Conservation (phyloP, 35 echinoderm and acorn worm species). For the Ptychodera flava region DNA sequence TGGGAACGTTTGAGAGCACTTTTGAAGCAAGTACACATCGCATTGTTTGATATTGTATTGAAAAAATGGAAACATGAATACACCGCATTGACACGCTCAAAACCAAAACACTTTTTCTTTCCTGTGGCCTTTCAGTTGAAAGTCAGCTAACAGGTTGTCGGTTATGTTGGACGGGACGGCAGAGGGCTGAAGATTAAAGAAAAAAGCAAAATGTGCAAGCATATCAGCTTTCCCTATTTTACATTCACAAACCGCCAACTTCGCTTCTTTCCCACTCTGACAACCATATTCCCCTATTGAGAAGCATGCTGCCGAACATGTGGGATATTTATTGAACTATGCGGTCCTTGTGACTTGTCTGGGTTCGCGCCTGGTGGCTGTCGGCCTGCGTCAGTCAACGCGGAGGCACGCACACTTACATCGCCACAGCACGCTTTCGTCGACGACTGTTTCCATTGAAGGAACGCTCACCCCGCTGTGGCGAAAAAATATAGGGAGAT, state of each 20-base stretch:
- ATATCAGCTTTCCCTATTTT: too few species aligned
- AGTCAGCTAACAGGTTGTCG: neutral
- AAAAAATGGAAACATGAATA: neutral
- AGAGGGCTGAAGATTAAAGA: too few species aligned
- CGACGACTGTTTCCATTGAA: neutral
- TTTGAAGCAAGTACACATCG: neutral
- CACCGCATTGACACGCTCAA: neutral
- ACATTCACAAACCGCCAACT: too few species aligned
- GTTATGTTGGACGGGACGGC: too few species aligned
- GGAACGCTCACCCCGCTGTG: neutral
- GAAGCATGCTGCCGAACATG: neutral
- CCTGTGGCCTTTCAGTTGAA: neutral
- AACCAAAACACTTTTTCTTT: neutral
- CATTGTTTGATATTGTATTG: neutral
- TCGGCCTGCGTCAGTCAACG: neutral
- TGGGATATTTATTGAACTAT: neutral
- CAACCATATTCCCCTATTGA: too few species aligned
- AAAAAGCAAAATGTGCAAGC: too few species aligned
- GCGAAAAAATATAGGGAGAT: neutral
- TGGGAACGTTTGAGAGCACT: neutral
- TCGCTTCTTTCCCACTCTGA: too few species aligned
- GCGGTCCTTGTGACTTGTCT: neutral
- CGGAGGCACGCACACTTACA: neutral
- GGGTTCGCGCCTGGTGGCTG: neutral
- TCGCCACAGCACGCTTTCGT: neutral